A percentile compares a stretch with the other conserved stretches of the same genome.
Evolutionary conservation across 2,888 invertebrate genomes (phyloP).

Genomic region (Euplagia quadripunctaria): DNA sequence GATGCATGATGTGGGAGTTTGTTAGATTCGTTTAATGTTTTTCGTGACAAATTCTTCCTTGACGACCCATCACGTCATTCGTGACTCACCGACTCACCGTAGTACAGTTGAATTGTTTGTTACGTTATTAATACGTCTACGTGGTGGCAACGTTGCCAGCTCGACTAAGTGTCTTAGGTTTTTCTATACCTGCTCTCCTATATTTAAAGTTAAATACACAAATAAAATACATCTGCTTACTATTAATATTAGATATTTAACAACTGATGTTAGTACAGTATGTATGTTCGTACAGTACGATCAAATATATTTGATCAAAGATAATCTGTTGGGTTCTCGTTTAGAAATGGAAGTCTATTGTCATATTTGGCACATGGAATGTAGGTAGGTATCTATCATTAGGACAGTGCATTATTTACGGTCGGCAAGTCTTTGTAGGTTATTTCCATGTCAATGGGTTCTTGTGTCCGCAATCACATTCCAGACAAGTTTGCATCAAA

Average conservation of each 20-base stretch:
- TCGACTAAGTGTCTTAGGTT: slow-evolving; percentile 28
- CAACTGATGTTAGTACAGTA: no score
- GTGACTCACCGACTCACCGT: slow-evolving; percentile 76
- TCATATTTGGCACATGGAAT: not conserved
- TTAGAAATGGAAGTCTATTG: not conserved
- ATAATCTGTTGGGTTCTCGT: no score
- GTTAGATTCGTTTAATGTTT: slow-evolving; percentile 60
- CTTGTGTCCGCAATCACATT: slow-evolving; percentile 3
- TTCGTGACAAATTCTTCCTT: slow-evolving; percentile 76
- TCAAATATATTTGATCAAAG: no score
- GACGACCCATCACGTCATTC: slow-evolving; percentile 69
- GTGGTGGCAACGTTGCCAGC: slow-evolving; percentile 61
- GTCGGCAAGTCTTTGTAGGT: not conserved
- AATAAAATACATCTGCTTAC: not conserved
- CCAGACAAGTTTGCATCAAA: slow-evolving; percentile 29
- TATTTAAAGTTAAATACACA: not conserved
- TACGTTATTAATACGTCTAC: slow-evolving; percentile 65
- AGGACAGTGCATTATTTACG: not conserved
- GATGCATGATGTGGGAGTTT: slow-evolving; percentile 28
- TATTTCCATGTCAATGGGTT: not conserved
- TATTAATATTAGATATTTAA: not conserved
- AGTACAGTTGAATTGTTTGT: slow-evolving; percentile 60
- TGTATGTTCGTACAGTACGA: no score
- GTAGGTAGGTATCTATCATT: not conserved
- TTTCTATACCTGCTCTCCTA: slow-evolving; percentile 8